Conservation (phyloP, 1,140 invertebrate genomes). For the Ectropis grisescens region DNA sequence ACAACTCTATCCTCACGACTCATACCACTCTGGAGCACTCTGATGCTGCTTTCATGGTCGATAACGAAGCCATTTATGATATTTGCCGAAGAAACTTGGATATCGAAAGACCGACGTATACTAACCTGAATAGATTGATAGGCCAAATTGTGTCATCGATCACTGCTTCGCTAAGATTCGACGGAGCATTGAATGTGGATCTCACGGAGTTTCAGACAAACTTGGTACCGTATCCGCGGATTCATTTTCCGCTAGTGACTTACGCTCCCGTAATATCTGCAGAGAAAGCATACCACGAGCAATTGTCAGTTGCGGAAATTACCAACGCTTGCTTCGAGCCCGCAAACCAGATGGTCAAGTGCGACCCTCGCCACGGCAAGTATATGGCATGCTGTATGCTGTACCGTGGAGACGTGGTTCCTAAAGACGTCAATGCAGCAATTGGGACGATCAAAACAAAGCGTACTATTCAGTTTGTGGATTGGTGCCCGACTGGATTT, state of each 20-base stretch:
- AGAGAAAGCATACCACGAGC: constrained; percentile 88
- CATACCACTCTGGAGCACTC: constrained; percentile 89
- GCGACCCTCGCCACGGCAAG: constrained; percentile 89
- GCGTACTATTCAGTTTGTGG: constrained; percentile 88
- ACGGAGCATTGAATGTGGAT: constrained; percentile 88
- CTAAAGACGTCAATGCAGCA: constrained; percentile 89
- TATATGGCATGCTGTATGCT: constrained; percentile 92
- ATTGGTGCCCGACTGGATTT: constrained; percentile 92
- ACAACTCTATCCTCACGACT: constrained; percentile 88
- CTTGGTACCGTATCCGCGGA: constrained; percentile 86
- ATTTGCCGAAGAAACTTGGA: constrained; percentile 91
- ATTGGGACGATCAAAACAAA: constrained; percentile 89
- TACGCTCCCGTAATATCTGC: constrained; percentile 89
- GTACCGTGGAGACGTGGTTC: constrained; percentile 78
- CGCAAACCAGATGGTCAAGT: constrained; percentile 93
- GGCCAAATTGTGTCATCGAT: constrained; percentile 91
- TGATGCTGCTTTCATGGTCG: constrained; percentile 91
- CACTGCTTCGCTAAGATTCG: constrained; percentile 73
- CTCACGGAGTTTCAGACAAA: constrained; percentile 92
- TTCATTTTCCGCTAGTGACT: constrained; percentile 88
- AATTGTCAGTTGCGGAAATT: constrained; percentile 85
- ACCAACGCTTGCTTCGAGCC: constrained; percentile 92
- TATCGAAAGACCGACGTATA: constrained; percentile 87
- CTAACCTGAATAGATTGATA: constrained; percentile 83
- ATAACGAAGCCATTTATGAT: constrained; percentile 86